Evolutionary conservation across 1,140 invertebrate species (phyloP).

Genomic region (Gryllus bimaculatus): DNA sequence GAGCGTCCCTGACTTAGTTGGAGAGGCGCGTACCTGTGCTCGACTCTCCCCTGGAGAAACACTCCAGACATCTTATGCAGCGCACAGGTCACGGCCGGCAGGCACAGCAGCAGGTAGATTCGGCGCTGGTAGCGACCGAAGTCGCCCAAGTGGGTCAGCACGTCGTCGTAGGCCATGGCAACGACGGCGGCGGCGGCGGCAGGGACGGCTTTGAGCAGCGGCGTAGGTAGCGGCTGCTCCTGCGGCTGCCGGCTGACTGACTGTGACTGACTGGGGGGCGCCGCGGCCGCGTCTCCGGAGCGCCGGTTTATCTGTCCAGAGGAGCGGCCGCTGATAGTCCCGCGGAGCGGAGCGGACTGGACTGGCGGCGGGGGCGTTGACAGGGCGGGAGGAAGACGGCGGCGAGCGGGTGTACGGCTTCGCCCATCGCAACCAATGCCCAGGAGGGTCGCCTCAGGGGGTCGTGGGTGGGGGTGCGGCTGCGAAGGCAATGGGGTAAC

Average conservation of each 20-base stretch:
- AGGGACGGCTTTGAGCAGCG: background rate
- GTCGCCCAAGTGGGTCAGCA: slow-evolving; percentile 55
- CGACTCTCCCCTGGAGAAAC: slow-evolving; percentile 54
- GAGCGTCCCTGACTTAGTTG: too few species aligned
- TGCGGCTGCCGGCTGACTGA: background rate
- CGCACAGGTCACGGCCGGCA: slow-evolving; percentile 60
- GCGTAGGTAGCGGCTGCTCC: too few species aligned
- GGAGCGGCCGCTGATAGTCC: too few species aligned
- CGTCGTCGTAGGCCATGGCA: slow-evolving; percentile 62
- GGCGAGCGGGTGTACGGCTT: too few species aligned
- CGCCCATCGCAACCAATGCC: too few species aligned
- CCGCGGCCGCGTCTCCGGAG: background rate
- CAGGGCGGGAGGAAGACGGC: too few species aligned
- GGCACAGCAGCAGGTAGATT: slow-evolving; percentile 57
- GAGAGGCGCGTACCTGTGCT: slow-evolving; percentile 40
- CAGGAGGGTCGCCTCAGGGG: too few species aligned
- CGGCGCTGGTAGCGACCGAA: slow-evolving; percentile 63
- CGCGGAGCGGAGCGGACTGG: too few species aligned
- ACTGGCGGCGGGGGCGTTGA: too few species aligned
- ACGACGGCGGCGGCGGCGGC: background rate
- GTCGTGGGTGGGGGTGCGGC: too few species aligned
- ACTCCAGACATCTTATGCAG: slow-evolving; percentile 67
- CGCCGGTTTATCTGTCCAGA: background rate
- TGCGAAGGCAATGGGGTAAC: too few species aligned
- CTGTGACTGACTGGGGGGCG: background rate